Conservation (phyloP, 2,797 vertebrate genomes). For the Falco columbarius region DNA sequence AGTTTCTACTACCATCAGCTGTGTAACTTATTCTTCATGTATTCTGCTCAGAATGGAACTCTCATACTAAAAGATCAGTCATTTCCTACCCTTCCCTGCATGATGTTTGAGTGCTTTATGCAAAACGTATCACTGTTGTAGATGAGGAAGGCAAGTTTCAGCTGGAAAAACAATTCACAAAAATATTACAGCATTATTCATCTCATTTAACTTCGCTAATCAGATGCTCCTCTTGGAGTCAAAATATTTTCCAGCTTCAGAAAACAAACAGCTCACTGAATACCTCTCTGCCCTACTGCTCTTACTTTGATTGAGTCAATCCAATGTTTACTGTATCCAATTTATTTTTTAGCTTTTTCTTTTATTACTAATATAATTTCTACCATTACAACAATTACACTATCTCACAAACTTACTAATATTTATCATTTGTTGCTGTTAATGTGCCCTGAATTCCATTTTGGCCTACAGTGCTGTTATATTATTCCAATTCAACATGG, state of each 20-base stretch:
- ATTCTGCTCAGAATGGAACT: neutral
- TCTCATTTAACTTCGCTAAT: conserved; percentile 68
- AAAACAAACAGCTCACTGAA: conserved; percentile 56
- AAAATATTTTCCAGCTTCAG: conserved; percentile 62
- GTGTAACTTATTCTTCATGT: neutral
- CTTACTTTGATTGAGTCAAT: conserved; percentile 54
- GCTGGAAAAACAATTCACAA: conserved; percentile 53
- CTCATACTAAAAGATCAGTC: conserved; percentile 12
- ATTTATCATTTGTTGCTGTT: conserved; percentile 52
- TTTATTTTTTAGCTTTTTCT: conserved; percentile 61
- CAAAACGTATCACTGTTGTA: conserved; percentile 8
- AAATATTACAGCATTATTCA: conserved; percentile 53
- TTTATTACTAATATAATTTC: conserved; percentile 56
- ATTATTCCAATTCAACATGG: neutral
- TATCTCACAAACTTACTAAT: conserved; percentile 29
- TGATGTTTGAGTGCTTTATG: conserved; percentile 49
- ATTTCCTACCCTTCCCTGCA: conserved; percentile 13
- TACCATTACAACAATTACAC: conserved; percentile 43
- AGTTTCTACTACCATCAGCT: conserved; percentile 6
- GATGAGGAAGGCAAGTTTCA: conserved; percentile 54
- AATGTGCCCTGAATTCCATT: conserved; percentile 33
- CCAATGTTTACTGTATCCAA: conserved; percentile 51
- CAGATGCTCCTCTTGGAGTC: conserved; percentile 50
- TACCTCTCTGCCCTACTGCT: conserved; percentile 29
- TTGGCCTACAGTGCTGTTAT: conserved; percentile 5